Base-by-base conservation (phyloP, 2,113 vertebrate species). In the Poeciliopsis retropinna region DNA sequence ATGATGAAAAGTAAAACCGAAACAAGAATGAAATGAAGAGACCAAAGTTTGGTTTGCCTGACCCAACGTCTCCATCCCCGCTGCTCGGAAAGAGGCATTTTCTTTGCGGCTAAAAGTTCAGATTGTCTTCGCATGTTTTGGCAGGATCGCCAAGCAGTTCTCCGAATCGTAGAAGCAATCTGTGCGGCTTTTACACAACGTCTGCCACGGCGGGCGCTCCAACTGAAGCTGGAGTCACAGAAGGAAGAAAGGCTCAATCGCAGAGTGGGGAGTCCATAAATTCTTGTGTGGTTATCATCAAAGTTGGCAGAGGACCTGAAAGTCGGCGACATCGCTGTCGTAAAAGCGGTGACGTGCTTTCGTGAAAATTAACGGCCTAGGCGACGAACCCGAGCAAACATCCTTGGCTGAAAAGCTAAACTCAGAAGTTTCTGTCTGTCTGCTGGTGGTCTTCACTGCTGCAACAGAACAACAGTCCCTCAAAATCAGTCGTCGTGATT, bases 381-480 rank as follows among this genome's bases (percentile, higher is more conserved):
- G 63, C 27, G 30, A 65, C 57, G 37, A 19, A 2, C 70, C 70
- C 75, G 54, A 71, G 68, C 74, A 79, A 41, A 44, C 73, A 62
- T 60, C 17, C 62, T 51, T 31, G 34, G 76, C 66, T 70, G 29
- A 19, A 74, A 75, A 47, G 25, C 66, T 60, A n/a, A 57, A 51
- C 63, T 77, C 29, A 63, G 39, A 34, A 78, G 65, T 57, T 71
- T 10, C 60, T 34, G 70, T 60, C 22, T 34, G 66, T 47, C 64
- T 72, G 65, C 64, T 64, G 78, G 75, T 84, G 81, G 81, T 79
- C 77, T 86, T 78, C 28, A 27, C 76, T 80, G 65, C 64, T 73
- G 80, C 70, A 68, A 84, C 77, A n/a, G 68, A 70, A 84, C 84
- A 60, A 78, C 78, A 51, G 72, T 73, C 78, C 70, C 65, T 68